These are phyloP conservation scores for Brachyptera putata DNA, from an alignment of 2,888 invertebrate genomes.

Conservation along the genomic window DNA sequence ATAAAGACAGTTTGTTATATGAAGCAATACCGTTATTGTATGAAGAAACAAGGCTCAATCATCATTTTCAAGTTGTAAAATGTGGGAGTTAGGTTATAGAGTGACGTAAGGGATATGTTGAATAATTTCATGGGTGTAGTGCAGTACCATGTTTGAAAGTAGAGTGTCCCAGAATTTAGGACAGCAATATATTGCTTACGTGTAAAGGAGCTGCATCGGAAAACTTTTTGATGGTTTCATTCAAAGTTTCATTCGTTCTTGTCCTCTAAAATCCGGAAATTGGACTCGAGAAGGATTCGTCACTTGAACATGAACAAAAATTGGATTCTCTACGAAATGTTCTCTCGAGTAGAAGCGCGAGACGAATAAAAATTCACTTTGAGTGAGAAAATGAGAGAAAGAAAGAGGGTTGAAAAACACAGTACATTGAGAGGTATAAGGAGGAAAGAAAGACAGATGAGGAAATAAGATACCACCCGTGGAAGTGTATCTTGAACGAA, in stretches of 20 bases:
- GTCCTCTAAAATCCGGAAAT: slow-evolving; percentile 25
- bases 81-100: too few relatives aligned
- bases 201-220: too few relatives aligned
- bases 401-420: too few relatives aligned
- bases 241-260: slow-evolving; percentile 16
- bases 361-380: slow-evolving; percentile 16
- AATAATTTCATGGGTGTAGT: too few relatives aligned
- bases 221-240: slow-evolving; percentile 13
- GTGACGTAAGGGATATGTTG: too few relatives aligned
- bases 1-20: not conserved
- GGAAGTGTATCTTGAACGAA: too few relatives aligned
- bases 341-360: not conserved
- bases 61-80: not conserved
- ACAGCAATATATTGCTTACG: too few relatives aligned
- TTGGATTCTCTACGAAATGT: slow-evolving; percentile 22
- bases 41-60: not conserved
- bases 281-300: slow-evolving; percentile 27
- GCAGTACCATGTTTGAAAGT: too few relatives aligned
- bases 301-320: slow-evolving; percentile 26
- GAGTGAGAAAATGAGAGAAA: too few relatives aligned
- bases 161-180: too few relatives aligned
- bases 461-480: not conserved
- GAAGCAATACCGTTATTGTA: slow-evolving; percentile 4
- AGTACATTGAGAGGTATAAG: not conserved
- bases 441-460: not conserved